These are phyloP conservation scores for Umimayanthus chanpuru DNA, from an alignment of 92 coral and sea anemone genomes.

Conservation along the genomic window DNA sequence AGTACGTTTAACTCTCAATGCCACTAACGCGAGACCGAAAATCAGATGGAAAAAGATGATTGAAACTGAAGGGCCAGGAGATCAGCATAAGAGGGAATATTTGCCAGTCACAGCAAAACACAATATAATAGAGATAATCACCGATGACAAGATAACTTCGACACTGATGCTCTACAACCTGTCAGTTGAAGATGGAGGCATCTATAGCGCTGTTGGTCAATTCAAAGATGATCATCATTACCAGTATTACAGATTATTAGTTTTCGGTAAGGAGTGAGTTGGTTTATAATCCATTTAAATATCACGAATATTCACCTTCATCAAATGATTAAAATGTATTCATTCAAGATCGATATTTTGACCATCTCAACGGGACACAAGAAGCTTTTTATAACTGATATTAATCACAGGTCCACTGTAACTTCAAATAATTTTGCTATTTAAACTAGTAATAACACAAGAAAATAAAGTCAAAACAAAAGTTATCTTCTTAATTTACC, in stretches of 20 bases:
- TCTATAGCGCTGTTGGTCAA: neutral
- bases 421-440: too few relatives aligned
- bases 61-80: neutral
- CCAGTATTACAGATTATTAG: neutral
- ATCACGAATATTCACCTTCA: too few relatives aligned
- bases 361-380: too few relatives aligned
- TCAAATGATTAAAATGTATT: too few relatives aligned
- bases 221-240: neutral
- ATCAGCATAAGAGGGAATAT: neutral
- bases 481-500: too few relatives aligned
- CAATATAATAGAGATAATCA: neutral
- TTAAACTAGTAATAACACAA: too few relatives aligned
- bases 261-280: neutral
- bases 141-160: neutral
- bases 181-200: neutral
- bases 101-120: neutral
- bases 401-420: too few relatives aligned
- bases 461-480: too few relatives aligned
- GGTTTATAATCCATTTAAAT: too few relatives aligned
- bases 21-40: neutral
- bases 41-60: conserved; percentile 15
- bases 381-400: too few relatives aligned
- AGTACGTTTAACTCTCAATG: too few relatives aligned
- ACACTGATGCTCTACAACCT: conserved; percentile 11
- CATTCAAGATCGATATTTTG: too few relatives aligned